A percentile compares a stretch with the other conserved stretches of the same genome.
These are phyloP conservation scores for Alectura lathami DNA, from an alignment of 2,113 vertebrate species.

Conservation along the genomic window DNA sequence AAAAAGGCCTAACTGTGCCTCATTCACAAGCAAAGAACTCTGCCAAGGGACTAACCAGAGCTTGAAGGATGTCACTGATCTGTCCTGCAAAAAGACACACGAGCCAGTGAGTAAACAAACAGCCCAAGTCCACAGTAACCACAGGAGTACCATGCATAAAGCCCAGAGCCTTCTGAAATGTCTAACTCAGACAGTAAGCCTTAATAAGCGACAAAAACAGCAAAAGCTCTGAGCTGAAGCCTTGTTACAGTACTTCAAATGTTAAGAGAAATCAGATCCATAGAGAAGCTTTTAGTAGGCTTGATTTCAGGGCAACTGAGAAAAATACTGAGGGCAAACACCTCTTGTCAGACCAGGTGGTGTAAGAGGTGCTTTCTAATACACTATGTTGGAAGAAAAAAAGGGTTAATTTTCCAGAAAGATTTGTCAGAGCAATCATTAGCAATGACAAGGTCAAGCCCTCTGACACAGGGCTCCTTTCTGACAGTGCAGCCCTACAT, in stretches of 20 bases:
- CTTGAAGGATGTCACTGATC: not conserved
- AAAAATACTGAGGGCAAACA: not conserved
- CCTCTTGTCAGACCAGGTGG: not conserved
- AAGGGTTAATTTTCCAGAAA: not conserved
- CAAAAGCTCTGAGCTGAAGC: not conserved
- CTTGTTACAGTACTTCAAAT: not conserved
- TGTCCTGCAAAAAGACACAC: not conserved
- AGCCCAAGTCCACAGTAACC: not conserved
- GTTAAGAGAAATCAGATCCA: not conserved
- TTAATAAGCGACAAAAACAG: not conserved
- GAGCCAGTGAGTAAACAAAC: not conserved
- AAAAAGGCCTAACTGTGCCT: not conserved
- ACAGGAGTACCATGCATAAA: not conserved
- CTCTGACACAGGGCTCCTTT: not conserved
- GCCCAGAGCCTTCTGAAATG: not conserved
- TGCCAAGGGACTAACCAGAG: not conserved
- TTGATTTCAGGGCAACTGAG: not conserved
- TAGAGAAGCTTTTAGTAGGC: not conserved
- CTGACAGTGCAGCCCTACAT: not conserved
- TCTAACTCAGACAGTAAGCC: not conserved
- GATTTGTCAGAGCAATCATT: not conserved
- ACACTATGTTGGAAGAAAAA: not conserved
- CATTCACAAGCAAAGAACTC: not conserved
- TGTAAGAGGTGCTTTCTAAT: not conserved
- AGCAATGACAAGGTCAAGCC: not conserved